Evolutionary conservation across 2,888 invertebrate genomes (phyloP).

Genomic region (Tinea trinotella): DNA sequence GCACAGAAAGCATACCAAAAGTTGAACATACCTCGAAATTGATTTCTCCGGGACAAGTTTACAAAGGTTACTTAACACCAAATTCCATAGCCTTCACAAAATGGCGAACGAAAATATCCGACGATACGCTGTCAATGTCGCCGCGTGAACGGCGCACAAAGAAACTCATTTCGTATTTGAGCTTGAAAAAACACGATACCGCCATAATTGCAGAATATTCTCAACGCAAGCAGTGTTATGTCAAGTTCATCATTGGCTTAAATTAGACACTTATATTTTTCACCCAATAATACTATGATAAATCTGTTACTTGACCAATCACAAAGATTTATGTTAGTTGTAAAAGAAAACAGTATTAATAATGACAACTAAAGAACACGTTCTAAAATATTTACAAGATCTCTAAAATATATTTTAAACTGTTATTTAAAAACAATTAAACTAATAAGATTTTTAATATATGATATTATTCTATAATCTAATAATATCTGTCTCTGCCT

Average conservation of each 20-base stretch:
- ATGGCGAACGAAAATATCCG: constrained; percentile 66
- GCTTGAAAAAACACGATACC: constrained; percentile 67
- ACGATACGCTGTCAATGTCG: constrained; percentile 67
- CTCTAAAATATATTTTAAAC: too few relatives aligned
- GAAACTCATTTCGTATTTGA: constrained; percentile 65
- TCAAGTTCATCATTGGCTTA: background rate
- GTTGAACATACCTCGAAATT: constrained; percentile 45
- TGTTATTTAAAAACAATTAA: too few relatives aligned
- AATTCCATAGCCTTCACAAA: constrained; percentile 60
- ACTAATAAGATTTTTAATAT: too few relatives aligned
- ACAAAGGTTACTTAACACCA: constrained; percentile 63
- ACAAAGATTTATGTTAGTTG: background rate
- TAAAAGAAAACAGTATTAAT: background rate
- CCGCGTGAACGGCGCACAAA: constrained; percentile 62
- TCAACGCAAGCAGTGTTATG: constrained; percentile 22
- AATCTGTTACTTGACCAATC: background rate
- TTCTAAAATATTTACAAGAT: background rate
- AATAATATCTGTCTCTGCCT: too few relatives aligned
- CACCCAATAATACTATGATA: background rate
- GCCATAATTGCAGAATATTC: constrained; percentile 45
- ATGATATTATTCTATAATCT: too few relatives aligned
- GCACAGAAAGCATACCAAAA: constrained; percentile 33
- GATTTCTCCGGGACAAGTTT: constrained; percentile 37
- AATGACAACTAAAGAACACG: background rate
- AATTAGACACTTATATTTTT: background rate